Conservation (phyloP, 1,140 invertebrate species). For the Rhynchophorus ferrugineus region DNA sequence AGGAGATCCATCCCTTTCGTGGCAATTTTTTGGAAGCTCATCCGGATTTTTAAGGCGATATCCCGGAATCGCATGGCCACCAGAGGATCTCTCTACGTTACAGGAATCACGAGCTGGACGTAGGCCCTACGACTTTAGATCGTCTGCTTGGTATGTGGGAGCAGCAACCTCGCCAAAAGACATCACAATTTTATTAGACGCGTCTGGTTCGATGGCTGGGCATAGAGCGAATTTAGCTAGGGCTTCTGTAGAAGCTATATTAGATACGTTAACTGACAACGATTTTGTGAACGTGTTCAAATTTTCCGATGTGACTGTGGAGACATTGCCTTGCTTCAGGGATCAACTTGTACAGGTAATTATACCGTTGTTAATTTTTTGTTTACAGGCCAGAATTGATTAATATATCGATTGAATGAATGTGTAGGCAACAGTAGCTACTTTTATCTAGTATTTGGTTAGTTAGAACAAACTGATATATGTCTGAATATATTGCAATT, state of each 20-base stretch:
- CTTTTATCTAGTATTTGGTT: too few species aligned
- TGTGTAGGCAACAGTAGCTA: too few species aligned
- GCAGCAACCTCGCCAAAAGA: slow-evolving; percentile 96
- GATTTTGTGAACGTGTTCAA: slow-evolving; percentile 94
- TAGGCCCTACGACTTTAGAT: slow-evolving; percentile 80
- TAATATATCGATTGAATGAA: too few species aligned
- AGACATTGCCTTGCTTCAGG: slow-evolving; percentile 79
- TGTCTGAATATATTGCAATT: too few species aligned
- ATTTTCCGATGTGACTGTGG: slow-evolving; percentile 66
- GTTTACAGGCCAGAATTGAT: neutral
- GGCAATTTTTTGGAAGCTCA: slow-evolving; percentile 95
- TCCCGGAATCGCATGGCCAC: slow-evolving; percentile 76
- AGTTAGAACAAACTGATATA: too few species aligned
- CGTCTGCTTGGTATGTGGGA: slow-evolving; percentile 88
- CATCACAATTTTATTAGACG: slow-evolving; percentile 87
- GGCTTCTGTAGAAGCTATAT: slow-evolving; percentile 74
- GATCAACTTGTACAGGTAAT: slow-evolving; percentile 73
- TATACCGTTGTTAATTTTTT: neutral
- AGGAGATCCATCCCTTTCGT: slow-evolving; percentile 81
- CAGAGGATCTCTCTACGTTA: slow-evolving; percentile 47
- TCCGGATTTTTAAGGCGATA: slow-evolving; percentile 86
- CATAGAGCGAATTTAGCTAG: slow-evolving; percentile 76
- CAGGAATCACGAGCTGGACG: slow-evolving; percentile 46
- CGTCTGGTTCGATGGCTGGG: slow-evolving; percentile 81
- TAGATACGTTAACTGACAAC: slow-evolving; percentile 92